Percentiles rank a stretch among this genome's conserved stretches.
phyloP scores from a whole-genome alignment of 92 coral and sea anemone genomes.

The Paramuricea clavata region DNA sequence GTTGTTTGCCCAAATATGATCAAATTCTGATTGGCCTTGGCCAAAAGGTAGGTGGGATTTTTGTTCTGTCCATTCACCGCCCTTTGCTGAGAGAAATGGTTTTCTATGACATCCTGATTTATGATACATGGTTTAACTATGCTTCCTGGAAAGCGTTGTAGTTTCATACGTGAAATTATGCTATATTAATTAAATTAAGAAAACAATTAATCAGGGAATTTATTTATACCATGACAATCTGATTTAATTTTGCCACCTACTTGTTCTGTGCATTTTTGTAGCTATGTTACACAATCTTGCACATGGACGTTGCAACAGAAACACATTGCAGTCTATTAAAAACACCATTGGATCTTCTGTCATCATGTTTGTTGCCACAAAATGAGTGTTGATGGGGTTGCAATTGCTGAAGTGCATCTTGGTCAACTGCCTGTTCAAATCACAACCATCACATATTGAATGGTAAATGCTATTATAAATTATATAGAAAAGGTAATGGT shows the following conservation, averaged over 20 bases:
- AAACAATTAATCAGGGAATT: constrained; percentile 43
- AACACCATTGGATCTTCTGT: constrained; percentile 62
- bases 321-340: constrained; percentile 55
- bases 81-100: neutral
- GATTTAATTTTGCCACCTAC: too few species aligned
- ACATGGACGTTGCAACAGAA: neutral
- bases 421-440: constrained; percentile 35
- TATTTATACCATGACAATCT: constrained; percentile 49
- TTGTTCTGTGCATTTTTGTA: neutral
- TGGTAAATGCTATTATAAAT: constrained; percentile 42
- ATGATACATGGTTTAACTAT: constrained; percentile 69
- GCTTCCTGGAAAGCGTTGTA: constrained; percentile 46
- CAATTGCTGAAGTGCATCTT: constrained; percentile 36
- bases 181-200: too few species aligned
- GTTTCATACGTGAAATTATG: constrained; percentile 39
- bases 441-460: constrained; percentile 51
- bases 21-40: constrained; percentile 49
- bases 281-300: neutral
- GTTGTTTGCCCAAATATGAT: neutral
- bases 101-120: constrained; percentile 70
- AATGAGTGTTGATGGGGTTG: constrained; percentile 20
- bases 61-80: neutral
- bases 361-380: constrained; percentile 39
- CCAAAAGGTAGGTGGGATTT: constrained; percentile 26
- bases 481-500: neutral